phyloP scores from a whole-genome alignment of 1,140 invertebrate genomes.

The Cotesia glomerata region DNA sequence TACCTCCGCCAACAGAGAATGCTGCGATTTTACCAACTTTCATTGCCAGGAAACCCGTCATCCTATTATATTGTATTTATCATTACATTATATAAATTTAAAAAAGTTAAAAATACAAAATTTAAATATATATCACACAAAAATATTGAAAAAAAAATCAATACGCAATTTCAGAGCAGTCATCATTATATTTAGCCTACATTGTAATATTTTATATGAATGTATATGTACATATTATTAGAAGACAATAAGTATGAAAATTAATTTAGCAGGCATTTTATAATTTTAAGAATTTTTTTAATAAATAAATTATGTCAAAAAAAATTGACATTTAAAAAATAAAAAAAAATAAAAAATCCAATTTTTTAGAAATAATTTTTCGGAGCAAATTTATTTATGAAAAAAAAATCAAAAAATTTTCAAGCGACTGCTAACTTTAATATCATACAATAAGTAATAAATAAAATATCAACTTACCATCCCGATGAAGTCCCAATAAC shows the following conservation, averaged over 20 bases:
- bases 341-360: too few relatives aligned
- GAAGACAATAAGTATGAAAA: neutral
- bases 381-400: too few relatives aligned
- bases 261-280: too few relatives aligned
- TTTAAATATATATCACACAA: neutral
- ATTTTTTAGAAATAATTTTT: too few relatives aligned
- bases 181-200: neutral
- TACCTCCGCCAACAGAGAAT: conserved; percentile 84
- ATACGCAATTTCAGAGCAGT: too few relatives aligned
- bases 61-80: conserved; percentile 65
- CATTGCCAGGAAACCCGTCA: conserved; percentile 87
- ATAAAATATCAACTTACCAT: conserved; percentile 70
- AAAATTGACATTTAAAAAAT: too few relatives aligned
- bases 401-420: too few relatives aligned
- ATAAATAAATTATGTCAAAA: too few relatives aligned
- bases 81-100: conserved; percentile 25
- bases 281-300: too few relatives aligned
- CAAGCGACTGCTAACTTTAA: too few relatives aligned
- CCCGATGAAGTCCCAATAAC: conserved; percentile 84
- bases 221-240: neutral
- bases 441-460: neutral
- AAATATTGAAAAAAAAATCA: neutral
- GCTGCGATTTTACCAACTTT: conserved; percentile 92
- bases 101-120: neutral
- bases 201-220: neutral